These are phyloP conservation scores for Phytoseiulus persimilis DNA, from an alignment of 2,888 invertebrate genomes.

Conservation along the genomic window DNA sequence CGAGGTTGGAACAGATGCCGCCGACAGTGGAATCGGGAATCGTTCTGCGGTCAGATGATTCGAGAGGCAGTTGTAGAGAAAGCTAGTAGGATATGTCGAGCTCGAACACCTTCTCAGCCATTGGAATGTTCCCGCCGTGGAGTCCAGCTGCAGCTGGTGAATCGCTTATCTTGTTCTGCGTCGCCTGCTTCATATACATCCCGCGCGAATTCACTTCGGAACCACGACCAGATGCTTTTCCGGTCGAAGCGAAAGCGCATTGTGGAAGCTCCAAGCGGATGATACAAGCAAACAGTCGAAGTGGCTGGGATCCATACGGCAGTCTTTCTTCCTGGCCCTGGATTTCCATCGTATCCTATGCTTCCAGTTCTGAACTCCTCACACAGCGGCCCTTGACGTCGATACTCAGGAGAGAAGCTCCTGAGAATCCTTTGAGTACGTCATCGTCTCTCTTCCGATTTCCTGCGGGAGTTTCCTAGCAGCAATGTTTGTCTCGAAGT, in stretches of 20 bases:
- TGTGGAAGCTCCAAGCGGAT: background rate
- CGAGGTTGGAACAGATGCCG: background rate
- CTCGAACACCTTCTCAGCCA: background rate
- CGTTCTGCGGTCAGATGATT: background rate
- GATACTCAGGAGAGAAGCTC: too few relatives aligned
- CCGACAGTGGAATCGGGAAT: background rate
- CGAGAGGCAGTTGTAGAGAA: background rate
- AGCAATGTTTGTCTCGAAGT: too few relatives aligned
- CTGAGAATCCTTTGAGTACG: too few relatives aligned
- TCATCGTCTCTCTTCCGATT: too few relatives aligned
- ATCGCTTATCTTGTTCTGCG: background rate
- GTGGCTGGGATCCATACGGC: background rate
- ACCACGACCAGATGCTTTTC: background rate
- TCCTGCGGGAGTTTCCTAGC: too few relatives aligned
- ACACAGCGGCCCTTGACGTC: too few relatives aligned
- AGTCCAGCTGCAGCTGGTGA: conserved; percentile 5
- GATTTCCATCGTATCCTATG: too few relatives aligned
- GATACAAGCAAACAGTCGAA: background rate
- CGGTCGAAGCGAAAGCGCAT: background rate
- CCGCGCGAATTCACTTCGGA: background rate
- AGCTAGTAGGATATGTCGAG: background rate
- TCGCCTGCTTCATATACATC: background rate
- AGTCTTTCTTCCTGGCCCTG: too few relatives aligned
- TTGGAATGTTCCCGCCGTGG: background rate
- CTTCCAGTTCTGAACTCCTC: too few relatives aligned